A percentile compares a stretch with the other conserved stretches of the same genome.
Evolutionary conservation across 53 echinoderm and acorn worm species (phyloP).

Genomic region (Paracentrotus lividus): DNA sequence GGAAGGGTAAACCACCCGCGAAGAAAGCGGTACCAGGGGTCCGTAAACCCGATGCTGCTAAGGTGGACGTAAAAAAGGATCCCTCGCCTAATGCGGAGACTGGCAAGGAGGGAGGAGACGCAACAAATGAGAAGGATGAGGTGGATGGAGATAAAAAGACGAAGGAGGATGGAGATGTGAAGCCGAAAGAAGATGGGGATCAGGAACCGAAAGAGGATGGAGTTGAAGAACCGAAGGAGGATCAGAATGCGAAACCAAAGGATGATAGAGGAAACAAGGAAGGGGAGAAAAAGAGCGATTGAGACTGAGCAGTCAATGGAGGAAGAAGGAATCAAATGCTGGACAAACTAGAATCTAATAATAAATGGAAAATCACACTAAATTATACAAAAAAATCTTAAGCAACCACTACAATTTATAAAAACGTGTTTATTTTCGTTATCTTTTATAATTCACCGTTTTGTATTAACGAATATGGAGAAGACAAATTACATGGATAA

Average conservation of each 20-base stretch:
- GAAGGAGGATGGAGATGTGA: neutral
- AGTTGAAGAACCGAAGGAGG: neutral
- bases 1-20: neutral
- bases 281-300: neutral
- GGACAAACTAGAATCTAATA: no score
- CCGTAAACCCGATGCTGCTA: neutral
- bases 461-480: no score
- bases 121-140: neutral
- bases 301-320: neutral
- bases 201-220: neutral
- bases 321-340: no score
- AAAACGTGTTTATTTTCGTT: no score
- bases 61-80: constrained; percentile 31
- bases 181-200: neutral
- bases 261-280: neutral
- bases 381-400: no score
- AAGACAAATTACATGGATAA: no score
- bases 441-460: no score
- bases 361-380: no score
- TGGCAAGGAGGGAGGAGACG: neutral
- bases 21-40: constrained; percentile 5
- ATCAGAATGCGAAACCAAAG: neutral
- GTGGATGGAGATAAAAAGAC: neutral
- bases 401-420: no score
- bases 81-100: constrained; percentile 4